Evolutionary conservation across 2,797 vertebrate species (phyloP), one percentile per base, ranked within the genome.

Genomic region (Lepilemur ruficaudatus): DNA sequence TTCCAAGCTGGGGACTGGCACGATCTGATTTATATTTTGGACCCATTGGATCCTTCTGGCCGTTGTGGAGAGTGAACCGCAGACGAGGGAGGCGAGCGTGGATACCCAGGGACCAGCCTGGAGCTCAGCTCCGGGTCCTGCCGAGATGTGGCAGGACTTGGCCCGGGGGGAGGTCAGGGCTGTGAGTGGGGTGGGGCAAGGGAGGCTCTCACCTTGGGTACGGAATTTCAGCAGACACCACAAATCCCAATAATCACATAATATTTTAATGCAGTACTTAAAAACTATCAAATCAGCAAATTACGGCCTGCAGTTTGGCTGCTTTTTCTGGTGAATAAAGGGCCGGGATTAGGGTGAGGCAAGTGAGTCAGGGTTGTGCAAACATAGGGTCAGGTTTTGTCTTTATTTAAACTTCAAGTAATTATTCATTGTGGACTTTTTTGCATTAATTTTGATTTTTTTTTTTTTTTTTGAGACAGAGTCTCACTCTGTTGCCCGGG

Each of bases 131-230:
- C 0, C 0, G 55, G 30, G 52, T 59, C 52, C 35, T 12, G 4
- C n/a, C 2, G 25, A 12, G 89, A 30, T 0, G 1, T 7, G 80
- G 55, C 5, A 3, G 18, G 61, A 28, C 22, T 4, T n/a, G 59
- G 38, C 0, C 2, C 5, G 2, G 30, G 22, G 0, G n/a, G 61
- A 13, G 76, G 35, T 22, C 14, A 30, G 43, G 55, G 23, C 25
- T 28, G 0, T 67, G 28, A 18, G 14, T 2, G 2, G 38, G 46
- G 43, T 0, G 18, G 67, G 85, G 69, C 0, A 6, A 35, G 57
- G 3, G 9, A 38, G 48, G 22, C 4, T 4, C 5, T 86, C 4
- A 1, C 50, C 78, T 32, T 12, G 7, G 38, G 75, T 20, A 12
- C 41, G 30, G 14, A 41, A 85, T 55, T 7, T 5, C 35, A n/a